phyloP scores from a whole-genome alignment of 92 coral and sea anemone species.

The Desmophyllum pertusum region DNA sequence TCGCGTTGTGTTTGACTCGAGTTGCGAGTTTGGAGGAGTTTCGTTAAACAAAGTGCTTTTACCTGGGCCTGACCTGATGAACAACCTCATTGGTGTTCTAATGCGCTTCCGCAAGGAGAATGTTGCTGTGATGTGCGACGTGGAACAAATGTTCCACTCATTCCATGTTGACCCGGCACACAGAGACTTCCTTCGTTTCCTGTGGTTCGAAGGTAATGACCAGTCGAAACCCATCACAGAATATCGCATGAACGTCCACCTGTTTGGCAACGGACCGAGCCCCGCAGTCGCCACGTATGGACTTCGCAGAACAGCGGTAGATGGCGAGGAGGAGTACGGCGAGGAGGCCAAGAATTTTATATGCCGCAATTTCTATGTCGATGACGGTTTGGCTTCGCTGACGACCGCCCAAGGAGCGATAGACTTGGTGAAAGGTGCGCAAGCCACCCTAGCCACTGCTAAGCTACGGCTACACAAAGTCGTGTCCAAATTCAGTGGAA shows the following conservation, averaged over 20 bases:
- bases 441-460: constrained; percentile 44
- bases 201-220: constrained; percentile 66
- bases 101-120: constrained; percentile 53
- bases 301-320: constrained; percentile 49
- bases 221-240: constrained; percentile 51
- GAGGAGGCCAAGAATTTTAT: constrained; percentile 42
- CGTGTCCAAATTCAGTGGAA: constrained; percentile 45
- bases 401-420: constrained; percentile 25
- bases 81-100: constrained; percentile 62
- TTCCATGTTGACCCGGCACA: constrained; percentile 67
- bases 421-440: constrained; percentile 48
- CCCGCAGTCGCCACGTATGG: constrained; percentile 73
- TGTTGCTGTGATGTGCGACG: constrained; percentile 40
- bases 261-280: constrained; percentile 68
- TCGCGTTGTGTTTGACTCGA: constrained; percentile 66
- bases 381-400: constrained; percentile 51
- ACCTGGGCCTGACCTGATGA: constrained; percentile 70
- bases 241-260: constrained; percentile 74
- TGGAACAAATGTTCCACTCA: constrained; percentile 61
- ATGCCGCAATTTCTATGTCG: constrained; percentile 53
- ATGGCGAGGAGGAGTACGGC: constrained; percentile 53
- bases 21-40: constrained; percentile 47
- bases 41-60: constrained; percentile 65
- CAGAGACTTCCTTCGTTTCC: constrained; percentile 67
- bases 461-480: constrained; percentile 58